Evolutionary conservation across 2,888 invertebrate genomes (phyloP), one percentile per base, ranked within the genome.

Genomic region (Tipula vernalis): DNA sequence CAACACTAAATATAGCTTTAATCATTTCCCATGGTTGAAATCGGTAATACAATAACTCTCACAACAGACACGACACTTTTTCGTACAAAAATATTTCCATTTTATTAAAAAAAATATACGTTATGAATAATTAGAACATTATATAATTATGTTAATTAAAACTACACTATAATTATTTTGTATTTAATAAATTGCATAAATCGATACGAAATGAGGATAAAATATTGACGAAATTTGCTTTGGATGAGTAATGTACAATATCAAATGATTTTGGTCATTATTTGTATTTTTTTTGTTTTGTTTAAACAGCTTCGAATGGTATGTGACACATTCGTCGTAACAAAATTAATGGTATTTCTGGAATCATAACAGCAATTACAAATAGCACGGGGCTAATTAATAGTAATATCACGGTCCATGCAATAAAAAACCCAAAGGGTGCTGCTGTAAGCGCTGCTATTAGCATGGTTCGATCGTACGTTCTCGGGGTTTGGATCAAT

Each of bases 321-420:
- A 94, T 94, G 90, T 94, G 93, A 89, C 94, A 94, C 89, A 94
- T 93, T 90, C 95, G 93, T 88, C 95, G 93, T 87, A 95, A 91
- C 89, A 95, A 92, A 89, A 95, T 91, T 89, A 95, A 93, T 87
- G 95, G 95, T 89, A 95, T 91, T 90, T 95, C 95, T 87, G 95
- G 95, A 88, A 95, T 91, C 90, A 94, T 94, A 87, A 95, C 92
- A 88, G 90, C 90, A 88, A 90, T 88, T 88, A 95, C 93, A 90
- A 95, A 93, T 89, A 95, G 93, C 89, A 95, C 91, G 57, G 95
- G 95, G 88, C 95, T 95, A 89, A 95, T 94, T 87, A 95, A 90
- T 87, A 95, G 91, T 89, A 95, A 92, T 87, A 94, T 92, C 87
- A 93, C 93, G 87, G 94, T 92, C 93, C 95, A 95, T 88, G 93